Base-by-base conservation (phyloP, 2,797 vertebrate genomes). In the Sebastes kiyomatsui region DNA sequence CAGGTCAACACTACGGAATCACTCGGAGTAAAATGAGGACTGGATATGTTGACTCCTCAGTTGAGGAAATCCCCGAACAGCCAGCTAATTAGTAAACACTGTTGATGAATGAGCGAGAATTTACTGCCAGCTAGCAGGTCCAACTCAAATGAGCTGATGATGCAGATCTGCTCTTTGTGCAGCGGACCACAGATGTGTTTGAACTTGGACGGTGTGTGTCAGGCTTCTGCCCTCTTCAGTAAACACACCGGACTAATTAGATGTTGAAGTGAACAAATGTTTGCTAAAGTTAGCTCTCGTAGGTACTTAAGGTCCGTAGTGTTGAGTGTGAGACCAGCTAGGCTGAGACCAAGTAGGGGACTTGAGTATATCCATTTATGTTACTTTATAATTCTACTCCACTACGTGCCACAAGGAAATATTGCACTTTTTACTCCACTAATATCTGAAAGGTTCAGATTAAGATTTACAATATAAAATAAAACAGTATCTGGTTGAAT, bases 71-170 rank as follows among this genome's bases (percentile, higher is more conserved):
- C 85, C 83, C 84, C 1, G 9, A 77, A 70, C 85, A 86, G 83
- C 82, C 85, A 78, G 5, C 62, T 88, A 84, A 90, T 93, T 90
- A 90, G 61, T 66, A 84, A 85, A 79, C 85, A 81, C 49, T 42
- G 65, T 91, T 91, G 87, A 90, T 88, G 68, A 90, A 90, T 89
- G 87, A 84, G 82, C 67, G 28, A 65, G 25, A 75, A 68, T 83
- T 67, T 67, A 38, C 59, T 84, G 83, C 86, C 80, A 77, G 88
- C 82, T 4, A 28, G 75, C 75, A 77, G 82, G 79, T 84, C 84
- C 18, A 33, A 54, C 70, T 55, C 11, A 75, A 82, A 89, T 38
- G 72, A 84, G 89, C 89, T 86, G 87, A 90, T 72, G 77, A 79
- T 82, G 89, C 81, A 83, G 85, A 81, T 82, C 35, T 72, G 72